A percentile compares a stretch with the other conserved stretches of the same genome.
phyloP scores from a whole-genome alignment of 1,140 invertebrate species.

The Diorhabda elongata region DNA sequence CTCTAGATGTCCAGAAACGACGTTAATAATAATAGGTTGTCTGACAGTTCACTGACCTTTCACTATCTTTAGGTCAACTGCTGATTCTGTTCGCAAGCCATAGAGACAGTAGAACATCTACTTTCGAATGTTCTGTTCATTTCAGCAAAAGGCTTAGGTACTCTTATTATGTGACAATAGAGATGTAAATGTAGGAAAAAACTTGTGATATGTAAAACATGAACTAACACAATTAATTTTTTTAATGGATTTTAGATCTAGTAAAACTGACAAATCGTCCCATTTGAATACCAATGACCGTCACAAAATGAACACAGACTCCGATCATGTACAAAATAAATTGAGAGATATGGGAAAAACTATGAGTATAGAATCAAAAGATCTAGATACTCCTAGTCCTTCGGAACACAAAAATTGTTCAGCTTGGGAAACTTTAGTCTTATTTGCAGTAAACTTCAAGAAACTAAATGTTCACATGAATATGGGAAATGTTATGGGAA shows the following conservation, averaged over 20 bases:
- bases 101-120: no score
- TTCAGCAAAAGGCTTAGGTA: no score
- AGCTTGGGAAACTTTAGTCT: slow-evolving; percentile 90
- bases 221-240: no score
- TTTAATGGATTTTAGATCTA: background rate
- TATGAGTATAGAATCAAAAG: slow-evolving; percentile 51
- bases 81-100: no score
- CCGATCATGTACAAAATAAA: slow-evolving; percentile 49
- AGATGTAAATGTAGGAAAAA: no score
- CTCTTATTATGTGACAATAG: no score
- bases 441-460: slow-evolving; percentile 94
- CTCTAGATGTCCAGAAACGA: no score
- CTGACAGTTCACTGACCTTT: no score
- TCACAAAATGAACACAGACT: slow-evolving; percentile 53
- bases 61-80: no score
- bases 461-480: slow-evolving; percentile 96
- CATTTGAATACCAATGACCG: slow-evolving; percentile 49
- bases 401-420: slow-evolving; percentile 55
- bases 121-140: no score
- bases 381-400: slow-evolving; percentile 44
- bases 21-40: no score
- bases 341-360: slow-evolving; percentile 54
- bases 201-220: no score
- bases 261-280: slow-evolving; percentile 36
- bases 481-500: slow-evolving; percentile 98